Evolutionary conservation across 2,888 invertebrate species (phyloP).

Genomic region (Lycia hirtaria): DNA sequence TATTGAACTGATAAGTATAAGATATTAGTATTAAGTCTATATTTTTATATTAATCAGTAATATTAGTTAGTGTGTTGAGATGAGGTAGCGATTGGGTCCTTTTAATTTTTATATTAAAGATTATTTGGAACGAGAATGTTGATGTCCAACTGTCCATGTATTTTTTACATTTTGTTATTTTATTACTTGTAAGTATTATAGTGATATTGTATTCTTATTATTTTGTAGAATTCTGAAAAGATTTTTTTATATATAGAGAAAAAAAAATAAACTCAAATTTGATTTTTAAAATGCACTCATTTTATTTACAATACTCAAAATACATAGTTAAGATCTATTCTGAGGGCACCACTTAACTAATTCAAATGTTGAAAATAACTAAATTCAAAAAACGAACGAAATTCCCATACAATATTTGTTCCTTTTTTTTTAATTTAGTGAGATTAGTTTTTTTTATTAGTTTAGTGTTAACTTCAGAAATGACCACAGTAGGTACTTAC

Average conservation of each 20-base stretch:
- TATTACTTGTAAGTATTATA: constrained; percentile 76
- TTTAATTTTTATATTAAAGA: constrained; percentile 84
- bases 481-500: no score
- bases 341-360: no score
- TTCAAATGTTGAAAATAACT: no score
- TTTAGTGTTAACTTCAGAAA: no score
- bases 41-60: constrained; percentile 64
- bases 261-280: constrained; percentile 77
- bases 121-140: constrained; percentile 77
- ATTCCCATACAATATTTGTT: no score
- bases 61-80: constrained; percentile 47
- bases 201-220: constrained; percentile 78
- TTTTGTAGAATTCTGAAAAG: constrained; percentile 75
- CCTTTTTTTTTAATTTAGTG: no score
- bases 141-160: constrained; percentile 76
- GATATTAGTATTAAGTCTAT: constrained; percentile 61
- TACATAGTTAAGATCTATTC: background rate
- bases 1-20: constrained; percentile 81
- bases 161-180: constrained; percentile 65
- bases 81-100: constrained; percentile 59
- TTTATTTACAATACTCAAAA: constrained; percentile 12
- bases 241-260: constrained; percentile 77
- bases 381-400: no score
- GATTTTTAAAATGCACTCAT: constrained; percentile 49
- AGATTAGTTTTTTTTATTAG: no score